These are phyloP conservation scores for Orthonevra nobilis DNA, from an alignment of 2,888 invertebrate genomes.

Conservation along the genomic window DNA sequence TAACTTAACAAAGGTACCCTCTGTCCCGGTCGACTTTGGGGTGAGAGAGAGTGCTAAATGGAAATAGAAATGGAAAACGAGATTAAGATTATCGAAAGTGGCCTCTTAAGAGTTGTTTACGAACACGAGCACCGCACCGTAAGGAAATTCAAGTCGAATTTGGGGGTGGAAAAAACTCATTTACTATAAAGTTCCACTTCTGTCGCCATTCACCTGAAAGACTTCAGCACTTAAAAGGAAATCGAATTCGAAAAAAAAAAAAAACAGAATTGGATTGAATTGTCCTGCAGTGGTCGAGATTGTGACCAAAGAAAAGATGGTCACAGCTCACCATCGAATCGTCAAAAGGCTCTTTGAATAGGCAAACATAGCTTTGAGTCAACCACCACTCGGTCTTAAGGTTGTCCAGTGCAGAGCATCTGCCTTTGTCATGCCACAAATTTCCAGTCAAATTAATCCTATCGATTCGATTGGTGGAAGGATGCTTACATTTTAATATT, in stretches of 20 bases:
- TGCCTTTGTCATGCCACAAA: slow-evolving; percentile 57
- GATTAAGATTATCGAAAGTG: slow-evolving; percentile 70
- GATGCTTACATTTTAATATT: too few species aligned
- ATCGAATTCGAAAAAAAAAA: slow-evolving; percentile 47
- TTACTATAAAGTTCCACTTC: slow-evolving; percentile 66
- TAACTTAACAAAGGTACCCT: slow-evolving; percentile 45
- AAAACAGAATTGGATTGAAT: slow-evolving; percentile 27
- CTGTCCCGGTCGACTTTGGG: neutral
- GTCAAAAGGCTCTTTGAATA: slow-evolving; percentile 5
- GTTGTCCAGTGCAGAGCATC: slow-evolving; percentile 46
- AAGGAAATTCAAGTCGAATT: slow-evolving; percentile 47
- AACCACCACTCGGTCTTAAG: slow-evolving; percentile 3
- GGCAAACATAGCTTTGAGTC: slow-evolving; percentile 10
- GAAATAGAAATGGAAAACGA: slow-evolving; percentile 68
- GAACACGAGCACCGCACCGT: neutral
- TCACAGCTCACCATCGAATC: neutral
- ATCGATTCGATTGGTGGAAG: slow-evolving; percentile 59
- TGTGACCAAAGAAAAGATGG: slow-evolving; percentile 18
- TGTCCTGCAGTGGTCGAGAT: slow-evolving; percentile 16
- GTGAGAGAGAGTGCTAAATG: slow-evolving; percentile 66
- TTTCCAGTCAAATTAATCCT: slow-evolving; percentile 64
- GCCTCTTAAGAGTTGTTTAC: slow-evolving; percentile 66
- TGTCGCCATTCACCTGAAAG: slow-evolving; percentile 58
- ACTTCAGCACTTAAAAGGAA: slow-evolving; percentile 50
- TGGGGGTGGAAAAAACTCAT: slow-evolving; percentile 36